Evolutionary conservation across 2,113 vertebrate genomes (phyloP).

Genomic region (Pseudonaja textilis): DNA sequence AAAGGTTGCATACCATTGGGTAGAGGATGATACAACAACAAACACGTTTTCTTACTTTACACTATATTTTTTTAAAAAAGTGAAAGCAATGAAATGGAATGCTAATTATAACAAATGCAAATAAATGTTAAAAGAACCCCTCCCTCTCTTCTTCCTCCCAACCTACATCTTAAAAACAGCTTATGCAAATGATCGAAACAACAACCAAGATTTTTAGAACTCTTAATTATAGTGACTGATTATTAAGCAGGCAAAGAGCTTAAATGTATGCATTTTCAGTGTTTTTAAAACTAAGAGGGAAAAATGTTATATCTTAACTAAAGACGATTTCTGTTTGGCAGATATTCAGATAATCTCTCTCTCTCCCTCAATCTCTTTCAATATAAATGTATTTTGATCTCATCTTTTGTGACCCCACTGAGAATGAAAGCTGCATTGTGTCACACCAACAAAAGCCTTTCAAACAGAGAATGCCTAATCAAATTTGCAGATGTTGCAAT

Average conservation of each 20-base stretch:
- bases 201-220: not conserved
- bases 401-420: not conserved
- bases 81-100: not conserved
- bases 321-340: not conserved
- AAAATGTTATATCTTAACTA: not conserved
- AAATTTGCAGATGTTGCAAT: constrained; percentile 20
- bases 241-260: not conserved
- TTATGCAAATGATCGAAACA: not conserved
- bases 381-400: constrained; percentile 1
- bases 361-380: not conserved
- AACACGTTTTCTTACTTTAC: not conserved
- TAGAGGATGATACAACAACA: not conserved
- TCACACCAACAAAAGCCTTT: not conserved
- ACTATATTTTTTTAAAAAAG: not conserved
- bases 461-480: not conserved
- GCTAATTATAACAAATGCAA: not conserved
- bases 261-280: not conserved
- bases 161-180: not conserved
- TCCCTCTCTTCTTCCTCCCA: not conserved
- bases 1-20: not conserved
- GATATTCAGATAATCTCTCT: not conserved
- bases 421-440: not conserved
- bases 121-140: not conserved
- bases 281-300: not conserved
- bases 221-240: not conserved